A percentile compares a stretch with the other conserved stretches of the same genome.
phyloP scores from a whole-genome alignment of 2,888 invertebrate species.

The Harpalus rufipes region DNA sequence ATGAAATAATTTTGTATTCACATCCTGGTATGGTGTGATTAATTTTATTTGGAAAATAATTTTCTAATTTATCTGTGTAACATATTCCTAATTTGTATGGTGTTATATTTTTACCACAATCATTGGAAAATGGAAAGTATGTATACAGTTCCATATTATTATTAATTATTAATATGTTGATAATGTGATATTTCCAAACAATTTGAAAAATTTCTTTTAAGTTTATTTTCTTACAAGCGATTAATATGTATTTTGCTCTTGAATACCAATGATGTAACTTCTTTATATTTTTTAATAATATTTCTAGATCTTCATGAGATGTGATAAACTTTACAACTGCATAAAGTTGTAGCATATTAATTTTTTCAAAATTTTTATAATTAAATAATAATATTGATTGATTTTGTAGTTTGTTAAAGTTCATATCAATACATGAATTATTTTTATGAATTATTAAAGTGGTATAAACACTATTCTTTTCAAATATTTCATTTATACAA shows the following conservation, averaged over 20 bases:
- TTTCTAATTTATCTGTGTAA: neutral
- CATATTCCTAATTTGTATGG: neutral
- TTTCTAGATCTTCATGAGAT: neutral
- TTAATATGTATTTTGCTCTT: conserved; percentile 6
- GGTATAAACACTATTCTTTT: neutral
- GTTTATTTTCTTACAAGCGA: neutral
- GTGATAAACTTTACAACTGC: neutral
- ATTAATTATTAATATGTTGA: neutral
- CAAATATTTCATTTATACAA: conserved; percentile 5
- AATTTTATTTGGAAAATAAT: conserved; percentile 31
- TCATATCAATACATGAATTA: neutral
- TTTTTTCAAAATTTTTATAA: neutral
- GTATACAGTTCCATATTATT: conserved; percentile 5
- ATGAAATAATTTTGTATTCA: neutral
- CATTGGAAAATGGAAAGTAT: neutral
- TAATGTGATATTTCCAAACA: neutral
- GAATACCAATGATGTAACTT: neutral
- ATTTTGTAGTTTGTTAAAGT: neutral
- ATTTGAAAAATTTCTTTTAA: conserved; percentile 22
- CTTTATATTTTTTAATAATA: neutral
- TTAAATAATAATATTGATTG: neutral
- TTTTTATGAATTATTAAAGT: conserved; percentile 8
- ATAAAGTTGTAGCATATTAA: neutral
- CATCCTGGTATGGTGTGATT: conserved; percentile 1
- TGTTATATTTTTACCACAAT: conserved; percentile 1